These are phyloP conservation scores for Rhinatrema bivittatum DNA, from an alignment of 2,797 vertebrate species.

Conservation along the genomic window DNA sequence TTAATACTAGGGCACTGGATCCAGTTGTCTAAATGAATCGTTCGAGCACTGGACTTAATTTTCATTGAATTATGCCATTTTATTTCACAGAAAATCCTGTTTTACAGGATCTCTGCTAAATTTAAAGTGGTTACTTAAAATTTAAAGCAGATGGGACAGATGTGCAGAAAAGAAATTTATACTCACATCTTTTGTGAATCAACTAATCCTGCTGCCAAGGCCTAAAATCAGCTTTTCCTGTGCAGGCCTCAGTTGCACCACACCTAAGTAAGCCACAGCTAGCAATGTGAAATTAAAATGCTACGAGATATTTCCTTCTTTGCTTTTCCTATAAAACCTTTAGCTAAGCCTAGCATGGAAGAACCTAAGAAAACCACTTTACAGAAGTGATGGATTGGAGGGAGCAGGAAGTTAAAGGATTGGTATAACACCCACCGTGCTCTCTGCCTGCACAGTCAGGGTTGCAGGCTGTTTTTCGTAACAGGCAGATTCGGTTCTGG, in stretches of 20 bases:
- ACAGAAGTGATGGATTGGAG: too few species aligned
- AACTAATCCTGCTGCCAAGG: conserved; percentile 49
- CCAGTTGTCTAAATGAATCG: conserved; percentile 48
- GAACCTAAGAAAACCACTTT: too few species aligned
- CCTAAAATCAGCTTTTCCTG: conserved; percentile 54
- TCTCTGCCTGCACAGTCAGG: too few species aligned
- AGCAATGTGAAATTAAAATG: conserved; percentile 42
- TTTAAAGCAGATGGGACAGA: conserved; percentile 65
- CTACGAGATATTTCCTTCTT: too few species aligned
- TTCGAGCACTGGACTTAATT: conserved; percentile 34
- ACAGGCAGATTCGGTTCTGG: too few species aligned
- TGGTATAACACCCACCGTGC: too few species aligned
- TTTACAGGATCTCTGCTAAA: conserved; percentile 47
- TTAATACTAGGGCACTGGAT: conserved; percentile 48
- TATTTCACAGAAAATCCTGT: conserved; percentile 48
- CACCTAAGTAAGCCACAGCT: conserved; percentile 46
- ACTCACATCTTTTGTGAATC: conserved; percentile 56
- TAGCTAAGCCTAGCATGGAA: too few species aligned
- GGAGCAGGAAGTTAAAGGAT: too few species aligned
- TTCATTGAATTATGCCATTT: conserved; percentile 58
- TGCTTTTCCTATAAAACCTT: too few species aligned
- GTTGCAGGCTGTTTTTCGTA: too few species aligned
- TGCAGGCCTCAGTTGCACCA: conserved; percentile 34
- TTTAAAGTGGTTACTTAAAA: conserved; percentile 59
- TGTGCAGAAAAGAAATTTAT: conserved; percentile 51